phyloP scores from a whole-genome alignment of 2,888 invertebrate genomes.

The Slavum lentiscoides region DNA sequence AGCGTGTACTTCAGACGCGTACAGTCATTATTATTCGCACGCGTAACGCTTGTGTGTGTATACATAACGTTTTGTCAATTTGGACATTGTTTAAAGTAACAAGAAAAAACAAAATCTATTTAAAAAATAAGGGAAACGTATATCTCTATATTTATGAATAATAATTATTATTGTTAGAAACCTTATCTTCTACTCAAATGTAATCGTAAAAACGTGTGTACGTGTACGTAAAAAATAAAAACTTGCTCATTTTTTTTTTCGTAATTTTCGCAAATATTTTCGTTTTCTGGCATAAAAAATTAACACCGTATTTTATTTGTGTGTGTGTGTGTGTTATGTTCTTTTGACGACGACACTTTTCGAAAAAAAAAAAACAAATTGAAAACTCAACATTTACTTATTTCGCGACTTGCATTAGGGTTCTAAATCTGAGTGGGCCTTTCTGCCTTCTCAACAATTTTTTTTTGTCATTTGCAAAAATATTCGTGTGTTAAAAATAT shows the following conservation, averaged over 20 bases:
- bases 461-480: no score
- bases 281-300: neutral
- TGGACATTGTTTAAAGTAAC: slow-evolving; percentile 15
- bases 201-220: neutral
- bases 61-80: neutral
- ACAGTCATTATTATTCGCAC: slow-evolving; percentile 12
- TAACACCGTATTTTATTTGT: neutral
- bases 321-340: neutral
- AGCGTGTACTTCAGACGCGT: neutral
- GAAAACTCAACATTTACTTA: neutral
- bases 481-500: no score
- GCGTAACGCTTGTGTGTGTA: neutral
- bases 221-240: slow-evolving; percentile 2
- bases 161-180: neutral
- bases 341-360: neutral
- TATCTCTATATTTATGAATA: neutral
- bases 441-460: no score
- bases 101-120: neutral
- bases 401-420: neutral
- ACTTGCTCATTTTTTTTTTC: slow-evolving; percentile 1
- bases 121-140: neutral
- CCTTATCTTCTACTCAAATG: slow-evolving; percentile 15
- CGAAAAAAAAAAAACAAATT: neutral
- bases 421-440: no score
- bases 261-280: slow-evolving; percentile 15